Percentiles rank a stretch among this genome's conserved stretches.
These are phyloP conservation scores for Nycticebus coucang DNA, from an alignment of 2,113 vertebrate genomes.

Conservation along the genomic window DNA sequence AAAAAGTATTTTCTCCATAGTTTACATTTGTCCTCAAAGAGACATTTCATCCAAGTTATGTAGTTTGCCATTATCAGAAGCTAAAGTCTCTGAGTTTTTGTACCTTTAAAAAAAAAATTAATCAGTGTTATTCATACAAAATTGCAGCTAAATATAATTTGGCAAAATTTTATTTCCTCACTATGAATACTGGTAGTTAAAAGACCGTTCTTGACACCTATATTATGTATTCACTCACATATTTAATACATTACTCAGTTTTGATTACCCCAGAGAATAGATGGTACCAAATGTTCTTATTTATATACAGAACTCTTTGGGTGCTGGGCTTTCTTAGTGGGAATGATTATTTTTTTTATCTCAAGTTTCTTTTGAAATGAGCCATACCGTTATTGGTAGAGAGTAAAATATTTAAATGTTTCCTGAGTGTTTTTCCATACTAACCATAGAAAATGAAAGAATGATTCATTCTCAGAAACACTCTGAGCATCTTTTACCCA, in stretches of 20 bases:
- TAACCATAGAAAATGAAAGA: conserved; percentile 44
- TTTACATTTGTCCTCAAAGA: conserved; percentile 63
- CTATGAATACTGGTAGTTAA: conserved; percentile 56
- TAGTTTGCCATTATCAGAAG: conserved; percentile 58
- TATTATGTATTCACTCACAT: conserved; percentile 43
- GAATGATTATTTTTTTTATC: conserved; percentile 57
- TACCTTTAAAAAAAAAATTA: conserved; percentile 48
- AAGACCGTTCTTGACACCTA: conserved; percentile 41
- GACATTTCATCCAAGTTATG: conserved; percentile 48
- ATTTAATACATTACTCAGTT: conserved; percentile 57
- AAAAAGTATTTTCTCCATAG: conserved; percentile 43
- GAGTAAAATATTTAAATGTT: conserved; percentile 52
- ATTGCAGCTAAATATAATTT: conserved; percentile 44
- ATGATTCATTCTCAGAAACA: conserved; percentile 47
- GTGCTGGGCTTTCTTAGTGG: conserved; percentile 9
- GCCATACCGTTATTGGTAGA: conserved; percentile 38
- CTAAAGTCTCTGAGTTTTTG: conserved; percentile 48
- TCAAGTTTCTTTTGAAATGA: conserved; percentile 59
- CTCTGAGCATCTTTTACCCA: conserved; percentile 39
- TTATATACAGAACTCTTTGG: not conserved
- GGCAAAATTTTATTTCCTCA: not conserved
- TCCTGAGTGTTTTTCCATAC: conserved; percentile 54
- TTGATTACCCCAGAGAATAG: conserved; percentile 54
- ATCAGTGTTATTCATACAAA: conserved; percentile 62
- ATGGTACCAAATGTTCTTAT: conserved; percentile 49